These are phyloP conservation scores for Bos javanicus DNA, from an alignment of 2,113 vertebrate genomes.

Conservation along the genomic window DNA sequence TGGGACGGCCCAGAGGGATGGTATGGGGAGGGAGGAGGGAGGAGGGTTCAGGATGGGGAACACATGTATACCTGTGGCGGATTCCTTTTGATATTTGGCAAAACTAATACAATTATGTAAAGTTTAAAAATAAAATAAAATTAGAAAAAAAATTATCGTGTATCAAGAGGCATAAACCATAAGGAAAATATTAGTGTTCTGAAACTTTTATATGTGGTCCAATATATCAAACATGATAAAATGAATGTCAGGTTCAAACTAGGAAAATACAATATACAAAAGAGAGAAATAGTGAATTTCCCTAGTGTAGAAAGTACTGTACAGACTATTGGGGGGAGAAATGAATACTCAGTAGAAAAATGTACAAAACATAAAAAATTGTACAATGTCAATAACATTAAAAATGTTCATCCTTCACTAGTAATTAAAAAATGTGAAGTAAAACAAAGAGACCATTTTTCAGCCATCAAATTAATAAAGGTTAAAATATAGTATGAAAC, in stretches of 20 bases:
- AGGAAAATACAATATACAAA: not conserved
- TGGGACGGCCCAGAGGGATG: too few species aligned
- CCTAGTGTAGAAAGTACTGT: not conserved
- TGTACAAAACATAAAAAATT: not conserved
- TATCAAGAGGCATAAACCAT: not conserved
- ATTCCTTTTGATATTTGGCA: too few species aligned
- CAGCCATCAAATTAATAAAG: not conserved
- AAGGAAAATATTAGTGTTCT: not conserved
- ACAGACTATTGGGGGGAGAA: not conserved
- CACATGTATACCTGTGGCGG: too few species aligned
- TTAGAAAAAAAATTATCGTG: not conserved
- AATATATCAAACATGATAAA: not conserved
- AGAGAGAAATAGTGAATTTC: not conserved
- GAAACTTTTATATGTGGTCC: not conserved
- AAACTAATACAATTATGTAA: too few species aligned
- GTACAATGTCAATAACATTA: not conserved
- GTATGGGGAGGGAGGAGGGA: too few species aligned
- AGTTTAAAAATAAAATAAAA: too few species aligned
- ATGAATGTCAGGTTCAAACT: not conserved
- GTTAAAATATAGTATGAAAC: not conserved
- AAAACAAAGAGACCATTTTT: not conserved
- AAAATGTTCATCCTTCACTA: not conserved
- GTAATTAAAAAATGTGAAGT: not conserved
- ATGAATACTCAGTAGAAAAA: not conserved
- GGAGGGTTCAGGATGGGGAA: too few species aligned